These are phyloP conservation scores for Nomada ferruginata DNA, from an alignment of 2,888 invertebrate species.

Conservation along the genomic window DNA sequence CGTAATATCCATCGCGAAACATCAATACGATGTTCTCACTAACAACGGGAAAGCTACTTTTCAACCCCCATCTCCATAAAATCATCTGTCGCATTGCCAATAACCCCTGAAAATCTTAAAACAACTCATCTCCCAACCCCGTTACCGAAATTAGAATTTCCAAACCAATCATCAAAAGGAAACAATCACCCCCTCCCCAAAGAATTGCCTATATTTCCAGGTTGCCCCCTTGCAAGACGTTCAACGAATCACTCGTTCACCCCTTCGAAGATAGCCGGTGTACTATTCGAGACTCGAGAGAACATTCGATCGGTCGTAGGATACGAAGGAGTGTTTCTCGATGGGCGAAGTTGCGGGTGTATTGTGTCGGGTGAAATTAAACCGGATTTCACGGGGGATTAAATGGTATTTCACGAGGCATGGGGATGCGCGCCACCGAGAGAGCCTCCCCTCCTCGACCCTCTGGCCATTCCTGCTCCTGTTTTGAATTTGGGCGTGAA, in stretches of 20 bases:
- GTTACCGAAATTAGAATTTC: not conserved
- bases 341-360: conserved; percentile 55
- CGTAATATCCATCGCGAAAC: too few relatives aligned
- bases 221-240: not conserved
- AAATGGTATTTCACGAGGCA: conserved; percentile 74
- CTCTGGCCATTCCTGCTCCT: conserved; percentile 49
- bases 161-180: not conserved
- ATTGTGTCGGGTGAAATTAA: conserved; percentile 71
- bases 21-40: too few relatives aligned
- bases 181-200: not conserved
- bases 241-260: not conserved
- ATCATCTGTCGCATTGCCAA: too few relatives aligned
- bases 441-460: conserved; percentile 9
- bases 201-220: not conserved
- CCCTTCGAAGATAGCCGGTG: not conserved
- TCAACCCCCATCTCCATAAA: too few relatives aligned
- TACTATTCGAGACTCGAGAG: not conserved
- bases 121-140: not conserved
- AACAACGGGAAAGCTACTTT: too few relatives aligned
- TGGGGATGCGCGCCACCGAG: conserved; percentile 49
- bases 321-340: conserved; percentile 11
- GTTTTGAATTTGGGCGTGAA: conserved; percentile 77
- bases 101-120: not conserved
- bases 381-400: conserved; percentile 75
- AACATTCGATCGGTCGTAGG: conserved; percentile 25